phyloP scores from a whole-genome alignment of 2,888 invertebrate genomes.

The Trichogramma evanescens region DNA sequence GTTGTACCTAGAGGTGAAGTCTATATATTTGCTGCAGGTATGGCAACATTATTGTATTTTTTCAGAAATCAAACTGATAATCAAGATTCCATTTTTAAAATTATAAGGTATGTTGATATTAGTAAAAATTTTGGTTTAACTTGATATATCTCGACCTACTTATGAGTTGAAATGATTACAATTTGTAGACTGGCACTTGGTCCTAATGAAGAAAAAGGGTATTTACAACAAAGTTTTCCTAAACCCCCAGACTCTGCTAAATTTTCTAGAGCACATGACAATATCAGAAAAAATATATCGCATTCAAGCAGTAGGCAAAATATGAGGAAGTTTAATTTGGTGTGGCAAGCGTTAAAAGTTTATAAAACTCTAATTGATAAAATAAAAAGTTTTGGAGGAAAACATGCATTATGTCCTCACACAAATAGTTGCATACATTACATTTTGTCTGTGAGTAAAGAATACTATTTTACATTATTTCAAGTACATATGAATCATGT shows the following conservation, averaged over 20 bases:
- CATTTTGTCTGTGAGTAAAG: constrained; percentile 48
- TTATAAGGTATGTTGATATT: constrained; percentile 50
- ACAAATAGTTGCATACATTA: constrained; percentile 58
- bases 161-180: constrained; percentile 12
- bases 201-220: constrained; percentile 54
- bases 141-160: too few species aligned
- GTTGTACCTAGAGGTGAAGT: constrained; percentile 61
- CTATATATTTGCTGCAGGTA: constrained; percentile 59
- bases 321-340: constrained; percentile 33
- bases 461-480: background rate
- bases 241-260: constrained; percentile 14
- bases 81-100: constrained; percentile 56
- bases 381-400: constrained; percentile 36
- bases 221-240: constrained; percentile 21
- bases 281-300: constrained; percentile 22
- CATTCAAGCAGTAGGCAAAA: constrained; percentile 23
- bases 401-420: constrained; percentile 53
- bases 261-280: background rate
- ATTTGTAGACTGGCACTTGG: constrained; percentile 55
- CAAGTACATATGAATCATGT: background rate
- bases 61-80: constrained; percentile 54
- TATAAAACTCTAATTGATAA: constrained; percentile 49
- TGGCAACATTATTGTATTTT: constrained; percentile 55
- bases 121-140: background rate
- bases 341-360: constrained; percentile 45